These are phyloP conservation scores for Chloroceryle amazona DNA, from an alignment of 2,797 vertebrate species.

Conservation along the genomic window DNA sequence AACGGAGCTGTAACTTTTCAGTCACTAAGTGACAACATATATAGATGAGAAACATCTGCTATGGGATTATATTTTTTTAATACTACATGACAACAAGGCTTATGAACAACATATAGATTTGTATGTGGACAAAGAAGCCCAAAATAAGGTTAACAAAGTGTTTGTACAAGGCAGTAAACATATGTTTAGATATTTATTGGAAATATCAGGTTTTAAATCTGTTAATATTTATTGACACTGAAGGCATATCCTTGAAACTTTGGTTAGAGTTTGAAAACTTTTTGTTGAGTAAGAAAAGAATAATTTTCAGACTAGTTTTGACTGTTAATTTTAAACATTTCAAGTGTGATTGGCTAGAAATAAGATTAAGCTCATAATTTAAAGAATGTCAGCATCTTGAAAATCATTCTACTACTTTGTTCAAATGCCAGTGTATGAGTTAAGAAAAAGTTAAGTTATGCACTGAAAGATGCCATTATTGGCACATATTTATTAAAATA, in stretches of 20 bases:
- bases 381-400: background rate
- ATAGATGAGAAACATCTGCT: background rate
- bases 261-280: background rate
- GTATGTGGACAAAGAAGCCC: background rate
- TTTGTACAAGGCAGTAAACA: background rate
- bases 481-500: background rate
- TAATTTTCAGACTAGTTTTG: background rate
- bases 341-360: background rate
- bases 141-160: background rate
- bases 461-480: background rate
- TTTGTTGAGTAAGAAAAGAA: background rate
- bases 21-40: background rate
- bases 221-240: background rate
- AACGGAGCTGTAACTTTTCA: background rate
- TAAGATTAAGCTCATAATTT: background rate
- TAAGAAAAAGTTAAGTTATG: background rate
- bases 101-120: background rate
- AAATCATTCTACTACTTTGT: background rate
- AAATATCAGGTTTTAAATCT: background rate
- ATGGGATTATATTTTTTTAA: background rate
- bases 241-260: background rate
- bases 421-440: background rate
- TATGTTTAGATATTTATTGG: background rate
- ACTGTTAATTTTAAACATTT: background rate
- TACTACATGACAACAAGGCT: background rate